These are phyloP conservation scores for Drosophila malerkotliana DNA, from an alignment of 1,140 invertebrate species.

Conservation along the genomic window DNA sequence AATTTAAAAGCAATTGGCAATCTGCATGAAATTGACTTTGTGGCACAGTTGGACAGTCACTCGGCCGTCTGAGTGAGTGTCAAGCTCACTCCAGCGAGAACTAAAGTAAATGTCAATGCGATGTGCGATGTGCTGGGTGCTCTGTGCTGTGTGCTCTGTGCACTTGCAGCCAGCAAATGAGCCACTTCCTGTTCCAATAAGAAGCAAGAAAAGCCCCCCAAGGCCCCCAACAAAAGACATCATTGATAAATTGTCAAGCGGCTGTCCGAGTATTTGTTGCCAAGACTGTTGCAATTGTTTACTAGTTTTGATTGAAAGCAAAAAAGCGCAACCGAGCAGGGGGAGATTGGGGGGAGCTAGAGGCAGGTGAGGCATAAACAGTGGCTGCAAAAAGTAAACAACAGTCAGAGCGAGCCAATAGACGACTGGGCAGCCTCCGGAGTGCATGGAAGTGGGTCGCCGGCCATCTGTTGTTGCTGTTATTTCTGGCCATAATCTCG, in stretches of 20 bases:
- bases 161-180: slow-evolving; percentile 75
- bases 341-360: slow-evolving; percentile 1
- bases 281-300: slow-evolving; percentile 58
- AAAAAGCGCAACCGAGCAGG: slow-evolving; percentile 8
- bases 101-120: slow-evolving; percentile 72
- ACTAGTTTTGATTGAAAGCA: slow-evolving; percentile 54
- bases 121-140: slow-evolving; percentile 32
- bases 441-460: slow-evolving; percentile 71
- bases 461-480: slow-evolving; percentile 71
- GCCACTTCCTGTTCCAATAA: slow-evolving; percentile 80
- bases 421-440: slow-evolving; percentile 59
- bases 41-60: slow-evolving; percentile 49
- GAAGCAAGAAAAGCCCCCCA: slow-evolving; percentile 47
- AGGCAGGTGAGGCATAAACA: slow-evolving; percentile 69
- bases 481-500: slow-evolving; percentile 54
- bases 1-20: slow-evolving; percentile 27
- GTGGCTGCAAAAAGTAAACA: slow-evolving; percentile 75
- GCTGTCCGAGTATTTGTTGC: slow-evolving; percentile 32
- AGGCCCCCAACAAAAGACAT: slow-evolving; percentile 48
- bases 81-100: slow-evolving; percentile 18
- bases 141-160: slow-evolving; percentile 14
- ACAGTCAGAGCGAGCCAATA: slow-evolving; percentile 46
- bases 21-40: slow-evolving; percentile 9
- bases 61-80: slow-evolving; percentile 16
- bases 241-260: slow-evolving; percentile 81